These are phyloP conservation scores for Macrophya alboannulata DNA, from an alignment of 2,888 invertebrate genomes.

Conservation along the genomic window DNA sequence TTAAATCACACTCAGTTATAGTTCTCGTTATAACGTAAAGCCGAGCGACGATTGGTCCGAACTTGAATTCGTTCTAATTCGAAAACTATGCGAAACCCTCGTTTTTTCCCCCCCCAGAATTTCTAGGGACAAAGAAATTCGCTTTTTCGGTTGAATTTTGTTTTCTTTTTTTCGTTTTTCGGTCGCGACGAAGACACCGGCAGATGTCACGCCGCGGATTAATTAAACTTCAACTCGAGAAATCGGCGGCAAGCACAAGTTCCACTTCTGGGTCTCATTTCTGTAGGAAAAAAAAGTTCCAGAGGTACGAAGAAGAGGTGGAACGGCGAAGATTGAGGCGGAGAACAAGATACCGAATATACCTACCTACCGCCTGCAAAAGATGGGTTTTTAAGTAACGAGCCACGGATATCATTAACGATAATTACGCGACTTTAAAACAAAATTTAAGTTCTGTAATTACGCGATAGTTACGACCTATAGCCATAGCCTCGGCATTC, in stretches of 20 bases:
- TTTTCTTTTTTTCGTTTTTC: background rate
- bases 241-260: conserved; percentile 2
- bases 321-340: background rate
- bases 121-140: background rate
- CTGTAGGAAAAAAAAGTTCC: background rate
- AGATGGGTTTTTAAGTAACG: conserved; percentile 61
- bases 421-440: conserved; percentile 72
- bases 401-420: conserved; percentile 69
- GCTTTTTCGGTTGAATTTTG: background rate
- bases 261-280: background rate
- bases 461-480: conserved; percentile 72
- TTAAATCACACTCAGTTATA: no score
- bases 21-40: no score
- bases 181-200: background rate
- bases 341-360: conserved; percentile 30
- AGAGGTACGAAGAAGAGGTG: background rate
- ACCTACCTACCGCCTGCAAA: conserved; percentile 33
- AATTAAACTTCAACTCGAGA: conserved; percentile 14
- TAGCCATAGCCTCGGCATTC: conserved; percentile 60
- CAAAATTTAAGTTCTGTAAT: conserved; percentile 74
- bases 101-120: background rate
- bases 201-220: conserved; percentile 25
- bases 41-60: no score
- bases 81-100: background rate
- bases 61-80: background rate